These are phyloP conservation scores for Solea senegalensis DNA, from an alignment of 2,113 vertebrate species.

Conservation along the genomic window DNA sequence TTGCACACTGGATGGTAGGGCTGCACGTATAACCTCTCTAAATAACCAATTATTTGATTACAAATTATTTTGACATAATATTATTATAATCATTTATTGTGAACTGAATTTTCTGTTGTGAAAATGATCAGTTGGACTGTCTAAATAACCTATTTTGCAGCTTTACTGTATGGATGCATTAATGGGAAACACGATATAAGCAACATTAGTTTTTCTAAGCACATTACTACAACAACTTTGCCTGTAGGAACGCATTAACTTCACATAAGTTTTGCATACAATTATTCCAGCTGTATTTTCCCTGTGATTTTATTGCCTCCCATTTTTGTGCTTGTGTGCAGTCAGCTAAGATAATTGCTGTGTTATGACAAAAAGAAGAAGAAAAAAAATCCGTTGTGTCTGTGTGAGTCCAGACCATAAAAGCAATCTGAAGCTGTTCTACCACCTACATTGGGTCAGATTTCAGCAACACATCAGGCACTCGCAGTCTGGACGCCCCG, in stretches of 20 bases:
- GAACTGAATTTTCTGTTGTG: too few relatives aligned
- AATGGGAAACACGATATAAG: too few relatives aligned
- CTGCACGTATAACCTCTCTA: too few relatives aligned
- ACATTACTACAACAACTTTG: not conserved
- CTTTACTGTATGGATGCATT: too few relatives aligned
- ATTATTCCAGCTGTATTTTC: conserved; percentile 13
- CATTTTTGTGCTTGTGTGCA: not conserved
- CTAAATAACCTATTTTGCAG: too few relatives aligned
- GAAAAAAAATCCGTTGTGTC: conserved; percentile 24
- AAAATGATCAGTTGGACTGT: too few relatives aligned
- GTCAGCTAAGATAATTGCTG: conserved; percentile 27
- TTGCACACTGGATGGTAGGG: too few relatives aligned
- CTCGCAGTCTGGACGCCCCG: conserved; percentile 19
- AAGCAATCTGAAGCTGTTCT: conserved; percentile 51
- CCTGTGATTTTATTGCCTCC: conserved; percentile 21
- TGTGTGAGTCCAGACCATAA: conserved; percentile 7
- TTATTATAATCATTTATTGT: too few relatives aligned
- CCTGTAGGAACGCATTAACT: not conserved
- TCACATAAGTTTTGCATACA: not conserved
- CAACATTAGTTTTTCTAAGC: too few relatives aligned
- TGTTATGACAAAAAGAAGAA: not conserved
- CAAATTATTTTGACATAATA: too few relatives aligned
- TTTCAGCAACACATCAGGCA: conserved; percentile 43
- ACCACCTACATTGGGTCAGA: conserved; percentile 52
- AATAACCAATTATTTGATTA: too few relatives aligned